Percentiles rank a stretch among this genome's conserved stretches.
Conservation (phyloP, 1,140 invertebrate genomes). For the Bilobella aurantiaca region DNA sequence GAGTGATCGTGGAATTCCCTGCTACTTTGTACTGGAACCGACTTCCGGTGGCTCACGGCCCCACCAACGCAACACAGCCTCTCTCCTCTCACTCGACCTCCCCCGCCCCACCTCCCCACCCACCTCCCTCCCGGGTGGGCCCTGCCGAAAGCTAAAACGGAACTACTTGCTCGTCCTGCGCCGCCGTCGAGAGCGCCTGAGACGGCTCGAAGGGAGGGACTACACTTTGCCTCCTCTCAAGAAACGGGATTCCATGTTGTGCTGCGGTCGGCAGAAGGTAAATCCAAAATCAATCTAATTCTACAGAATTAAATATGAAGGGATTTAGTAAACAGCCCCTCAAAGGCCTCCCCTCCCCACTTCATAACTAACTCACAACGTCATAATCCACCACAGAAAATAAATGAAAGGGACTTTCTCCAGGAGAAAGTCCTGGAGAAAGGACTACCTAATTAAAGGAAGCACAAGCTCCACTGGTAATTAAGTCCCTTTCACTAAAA, state of each 20-base stretch:
- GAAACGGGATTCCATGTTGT: constrained; percentile 37
- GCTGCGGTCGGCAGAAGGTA: constrained; percentile 38
- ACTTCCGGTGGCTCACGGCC: not conserved
- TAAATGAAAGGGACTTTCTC: not conserved
- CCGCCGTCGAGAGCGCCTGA: not conserved
- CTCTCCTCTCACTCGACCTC: not conserved
- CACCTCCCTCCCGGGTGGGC: not conserved
- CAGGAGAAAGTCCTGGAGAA: not conserved
- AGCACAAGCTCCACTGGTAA: too few species aligned
- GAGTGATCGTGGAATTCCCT: constrained; percentile 3
- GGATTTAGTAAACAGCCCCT: not conserved
- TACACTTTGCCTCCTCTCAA: not conserved
- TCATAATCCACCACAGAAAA: not conserved
- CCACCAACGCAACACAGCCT: not conserved
- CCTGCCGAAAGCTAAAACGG: not conserved
- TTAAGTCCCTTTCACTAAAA: too few species aligned
- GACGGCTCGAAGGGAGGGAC: constrained; percentile 3
- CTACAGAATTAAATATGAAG: not conserved
- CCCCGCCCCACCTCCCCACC: not conserved
- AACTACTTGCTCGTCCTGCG: not conserved
- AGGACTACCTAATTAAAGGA: not conserved
- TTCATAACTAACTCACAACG: not conserved
- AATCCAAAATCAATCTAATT: constrained; percentile 6
- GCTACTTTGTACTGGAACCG: constrained; percentile 2
- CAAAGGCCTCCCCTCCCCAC: not conserved